Percentiles rank a stretch among this genome's conserved stretches.
Conservation (phyloP, 2,113 vertebrate genomes). For the Neotoma lepida region DNA sequence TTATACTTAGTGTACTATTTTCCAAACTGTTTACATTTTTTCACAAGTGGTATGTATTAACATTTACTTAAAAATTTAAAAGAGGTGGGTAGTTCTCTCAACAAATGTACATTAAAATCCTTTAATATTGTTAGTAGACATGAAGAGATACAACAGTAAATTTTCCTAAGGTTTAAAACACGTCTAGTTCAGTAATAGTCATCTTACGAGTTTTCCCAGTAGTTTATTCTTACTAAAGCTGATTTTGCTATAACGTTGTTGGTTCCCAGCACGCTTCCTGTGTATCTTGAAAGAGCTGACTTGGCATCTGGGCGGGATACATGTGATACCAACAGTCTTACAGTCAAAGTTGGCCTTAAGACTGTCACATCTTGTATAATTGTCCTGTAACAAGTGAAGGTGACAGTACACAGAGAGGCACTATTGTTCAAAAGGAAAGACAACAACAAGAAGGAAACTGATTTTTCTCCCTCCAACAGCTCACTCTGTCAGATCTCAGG, state of each 20-base stretch:
- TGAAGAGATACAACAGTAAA: background rate
- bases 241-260: slow-evolving; percentile 5
- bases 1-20: background rate
- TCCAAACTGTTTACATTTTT: background rate
- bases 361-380: background rate
- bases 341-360: background rate
- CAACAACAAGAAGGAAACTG: background rate
- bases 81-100: slow-evolving; percentile 4
- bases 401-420: background rate
- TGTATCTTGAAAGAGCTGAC: slow-evolving; percentile 45
- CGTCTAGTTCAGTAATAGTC: background rate
- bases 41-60: background rate
- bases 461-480: background rate
- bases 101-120: background rate
- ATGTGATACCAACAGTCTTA: background rate
- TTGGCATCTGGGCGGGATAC: slow-evolving; percentile 13
- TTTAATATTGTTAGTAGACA: background rate
- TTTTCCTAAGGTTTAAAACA: slow-evolving; percentile 12
- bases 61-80: slow-evolving; percentile 21
- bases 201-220: slow-evolving; percentile 6
- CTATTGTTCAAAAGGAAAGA: slow-evolving; percentile 20
- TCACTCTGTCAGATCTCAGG: background rate
- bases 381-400: background rate
- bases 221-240: slow-evolving; percentile 43
- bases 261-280: slow-evolving; percentile 52